A percentile compares a stretch with the other conserved stretches of the same genome.
Evolutionary conservation across 1,140 invertebrate genomes (phyloP).

Genomic region (Delia radicum): DNA sequence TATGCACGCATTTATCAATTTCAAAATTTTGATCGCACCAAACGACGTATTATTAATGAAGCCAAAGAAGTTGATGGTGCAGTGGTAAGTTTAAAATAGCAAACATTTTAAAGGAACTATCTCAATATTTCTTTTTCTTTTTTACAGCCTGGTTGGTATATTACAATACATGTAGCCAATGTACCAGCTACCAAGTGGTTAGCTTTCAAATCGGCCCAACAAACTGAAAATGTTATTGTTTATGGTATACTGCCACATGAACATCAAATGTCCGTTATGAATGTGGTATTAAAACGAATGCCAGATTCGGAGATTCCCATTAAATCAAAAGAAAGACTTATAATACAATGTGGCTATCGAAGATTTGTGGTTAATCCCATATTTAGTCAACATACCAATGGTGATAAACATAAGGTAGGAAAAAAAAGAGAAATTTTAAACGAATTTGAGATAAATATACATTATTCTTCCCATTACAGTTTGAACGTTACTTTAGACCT

Average conservation of each 20-base stretch:
- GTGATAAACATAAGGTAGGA: slow-evolving; percentile 89
- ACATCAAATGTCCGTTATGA: slow-evolving; percentile 94
- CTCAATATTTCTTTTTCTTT: too few relatives aligned
- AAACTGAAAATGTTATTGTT: slow-evolving; percentile 60
- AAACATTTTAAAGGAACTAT: neutral
- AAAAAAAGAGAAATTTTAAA: neutral
- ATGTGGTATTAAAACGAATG: slow-evolving; percentile 80
- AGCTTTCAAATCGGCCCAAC: slow-evolving; percentile 56
- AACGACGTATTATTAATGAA: slow-evolving; percentile 74
- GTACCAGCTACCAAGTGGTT: slow-evolving; percentile 70
- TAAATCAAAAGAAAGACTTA: slow-evolving; percentile 89
- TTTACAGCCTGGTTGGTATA: slow-evolving; percentile 78
- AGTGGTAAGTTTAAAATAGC: slow-evolving; percentile 55
- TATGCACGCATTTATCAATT: slow-evolving; percentile 96
- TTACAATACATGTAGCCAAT: slow-evolving; percentile 78
- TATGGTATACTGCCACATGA: slow-evolving; percentile 89
- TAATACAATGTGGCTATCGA: slow-evolving; percentile 95
- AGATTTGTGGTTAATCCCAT: slow-evolving; percentile 82
- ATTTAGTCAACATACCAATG: slow-evolving; percentile 89
- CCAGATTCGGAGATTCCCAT: slow-evolving; percentile 71
- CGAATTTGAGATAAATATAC: neutral
- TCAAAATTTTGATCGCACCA: slow-evolving; percentile 86
- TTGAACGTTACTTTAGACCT: slow-evolving; percentile 88
- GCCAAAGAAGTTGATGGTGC: slow-evolving; percentile 62
- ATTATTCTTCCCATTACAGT: slow-evolving; percentile 65